A percentile compares a stretch with the other conserved stretches of the same genome.
Evolutionary conservation across 2,888 invertebrate species (phyloP).

Genomic region (Sepioteuthis lessoniana): DNA sequence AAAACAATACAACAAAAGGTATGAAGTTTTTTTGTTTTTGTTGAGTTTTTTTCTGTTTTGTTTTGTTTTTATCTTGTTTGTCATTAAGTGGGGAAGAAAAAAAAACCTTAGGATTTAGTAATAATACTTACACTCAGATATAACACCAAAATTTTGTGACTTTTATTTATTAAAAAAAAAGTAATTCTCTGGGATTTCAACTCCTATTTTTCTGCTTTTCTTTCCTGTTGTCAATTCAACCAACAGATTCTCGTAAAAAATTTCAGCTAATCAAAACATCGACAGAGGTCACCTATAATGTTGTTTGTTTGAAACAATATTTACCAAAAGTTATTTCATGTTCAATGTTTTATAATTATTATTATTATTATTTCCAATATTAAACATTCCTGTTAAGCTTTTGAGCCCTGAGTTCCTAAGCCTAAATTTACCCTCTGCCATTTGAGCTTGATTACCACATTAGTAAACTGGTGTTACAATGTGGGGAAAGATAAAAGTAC

Average conservation of each 20-base stretch:
- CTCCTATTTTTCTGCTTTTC: background rate
- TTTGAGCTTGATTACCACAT: too few species aligned
- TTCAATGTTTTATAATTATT: background rate
- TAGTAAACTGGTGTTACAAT: too few species aligned
- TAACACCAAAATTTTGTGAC: background rate
- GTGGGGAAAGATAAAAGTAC: too few species aligned
- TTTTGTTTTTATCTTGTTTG: too few species aligned
- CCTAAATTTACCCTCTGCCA: too few species aligned
- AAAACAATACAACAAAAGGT: too few species aligned
- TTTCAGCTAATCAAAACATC: background rate
- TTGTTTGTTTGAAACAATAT: background rate
- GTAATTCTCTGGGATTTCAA: background rate
- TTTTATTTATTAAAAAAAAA: background rate
- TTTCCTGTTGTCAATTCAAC: background rate
- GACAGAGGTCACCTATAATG: conserved; percentile 23
- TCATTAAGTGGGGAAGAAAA: too few species aligned
- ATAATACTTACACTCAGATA: background rate
- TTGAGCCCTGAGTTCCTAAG: too few species aligned
- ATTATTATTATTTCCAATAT: background rate
- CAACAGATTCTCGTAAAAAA: background rate
- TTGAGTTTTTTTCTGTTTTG: too few species aligned
- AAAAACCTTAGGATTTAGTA: too few species aligned
- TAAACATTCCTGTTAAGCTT: background rate
- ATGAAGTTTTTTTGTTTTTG: too few species aligned
- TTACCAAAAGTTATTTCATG: background rate